A percentile compares a stretch with the other conserved stretches of the same genome.
Conservation (phyloP, 2,113 vertebrate genomes). For the Vulpes vulpes region DNA sequence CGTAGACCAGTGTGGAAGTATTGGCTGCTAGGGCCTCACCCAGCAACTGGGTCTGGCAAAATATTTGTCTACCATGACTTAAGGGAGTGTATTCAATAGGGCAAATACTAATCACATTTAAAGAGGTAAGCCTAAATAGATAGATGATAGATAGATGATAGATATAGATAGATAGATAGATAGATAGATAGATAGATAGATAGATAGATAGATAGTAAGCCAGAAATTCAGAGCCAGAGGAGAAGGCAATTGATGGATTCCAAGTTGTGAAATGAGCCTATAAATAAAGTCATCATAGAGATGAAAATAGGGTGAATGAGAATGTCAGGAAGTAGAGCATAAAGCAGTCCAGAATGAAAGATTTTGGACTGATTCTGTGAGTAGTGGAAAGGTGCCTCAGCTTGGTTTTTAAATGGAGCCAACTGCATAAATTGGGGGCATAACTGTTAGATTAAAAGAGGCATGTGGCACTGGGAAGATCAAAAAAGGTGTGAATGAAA, state of each 20-base stretch:
- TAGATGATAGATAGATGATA: too few species aligned
- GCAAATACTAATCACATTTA: neutral
- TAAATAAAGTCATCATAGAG: constrained; percentile 9
- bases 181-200: too few species aligned
- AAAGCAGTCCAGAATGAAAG: constrained; percentile 33
- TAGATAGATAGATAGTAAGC: neutral
- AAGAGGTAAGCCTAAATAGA: neutral
- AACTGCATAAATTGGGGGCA: neutral
- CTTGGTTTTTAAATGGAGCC: neutral
- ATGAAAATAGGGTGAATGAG: constrained; percentile 30
- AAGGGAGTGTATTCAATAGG: neutral
- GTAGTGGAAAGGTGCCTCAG: neutral
- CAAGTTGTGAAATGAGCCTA: neutral
- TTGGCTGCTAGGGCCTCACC: neutral
- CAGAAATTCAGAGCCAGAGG: constrained; percentile 31
- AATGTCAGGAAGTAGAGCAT: neutral
- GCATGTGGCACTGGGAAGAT: neutral
- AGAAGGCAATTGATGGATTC: neutral
- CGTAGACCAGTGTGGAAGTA: neutral
- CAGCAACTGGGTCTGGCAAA: neutral
- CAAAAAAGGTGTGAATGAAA: neutral
- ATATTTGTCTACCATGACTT: neutral
- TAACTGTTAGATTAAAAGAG: constrained; percentile 31
- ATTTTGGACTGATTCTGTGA: neutral
- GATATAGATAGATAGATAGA: too few species aligned